Conservation (phyloP, 2,888 invertebrate species). For the Hedya salicella region DNA sequence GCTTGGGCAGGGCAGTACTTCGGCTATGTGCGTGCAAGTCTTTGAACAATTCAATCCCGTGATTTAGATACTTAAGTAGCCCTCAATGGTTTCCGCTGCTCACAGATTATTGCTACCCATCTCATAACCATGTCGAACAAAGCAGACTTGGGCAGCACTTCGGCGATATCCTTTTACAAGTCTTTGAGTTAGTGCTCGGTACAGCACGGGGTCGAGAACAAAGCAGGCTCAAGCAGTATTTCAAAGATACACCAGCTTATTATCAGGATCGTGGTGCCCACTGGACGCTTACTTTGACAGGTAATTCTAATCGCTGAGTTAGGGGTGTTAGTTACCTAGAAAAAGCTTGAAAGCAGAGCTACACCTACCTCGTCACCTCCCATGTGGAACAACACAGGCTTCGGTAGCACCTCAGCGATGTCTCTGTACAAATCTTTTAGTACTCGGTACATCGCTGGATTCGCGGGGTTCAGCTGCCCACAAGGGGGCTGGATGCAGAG, state of each 20-base stretch:
- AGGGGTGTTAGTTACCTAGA: slow-evolving; percentile 92
- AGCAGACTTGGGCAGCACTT: slow-evolving; percentile 84
- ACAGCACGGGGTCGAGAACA: too few species aligned
- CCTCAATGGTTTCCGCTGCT: too few species aligned
- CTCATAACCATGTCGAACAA: slow-evolving; percentile 93
- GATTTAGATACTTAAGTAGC: too few species aligned
- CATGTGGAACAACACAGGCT: slow-evolving; percentile 89
- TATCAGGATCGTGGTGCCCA: too few species aligned
- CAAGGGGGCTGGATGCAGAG: slow-evolving; percentile 93
- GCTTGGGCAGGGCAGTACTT: too few species aligned
- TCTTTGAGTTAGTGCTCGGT: slow-evolving; percentile 82
- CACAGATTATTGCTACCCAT: slow-evolving; percentile 68
- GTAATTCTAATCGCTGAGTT: slow-evolving; percentile 89
- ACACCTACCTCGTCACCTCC: slow-evolving; percentile 92
- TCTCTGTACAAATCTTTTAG: slow-evolving; percentile 89
- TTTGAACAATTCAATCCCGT: too few species aligned
- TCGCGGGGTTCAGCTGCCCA: slow-evolving; percentile 93
- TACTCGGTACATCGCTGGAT: slow-evolving; percentile 88
- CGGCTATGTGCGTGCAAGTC: too few species aligned
- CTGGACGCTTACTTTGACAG: too few species aligned
- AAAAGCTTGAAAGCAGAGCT: slow-evolving; percentile 91
- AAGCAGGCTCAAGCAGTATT: too few species aligned
- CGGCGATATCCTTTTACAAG: slow-evolving; percentile 88
- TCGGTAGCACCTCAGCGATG: slow-evolving; percentile 84
- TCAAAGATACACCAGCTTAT: too few species aligned